Percentiles rank a stretch among this genome's conserved stretches.
These are phyloP conservation scores for Eupithecia exiguata DNA, from an alignment of 2,888 invertebrate genomes.

Conservation along the genomic window DNA sequence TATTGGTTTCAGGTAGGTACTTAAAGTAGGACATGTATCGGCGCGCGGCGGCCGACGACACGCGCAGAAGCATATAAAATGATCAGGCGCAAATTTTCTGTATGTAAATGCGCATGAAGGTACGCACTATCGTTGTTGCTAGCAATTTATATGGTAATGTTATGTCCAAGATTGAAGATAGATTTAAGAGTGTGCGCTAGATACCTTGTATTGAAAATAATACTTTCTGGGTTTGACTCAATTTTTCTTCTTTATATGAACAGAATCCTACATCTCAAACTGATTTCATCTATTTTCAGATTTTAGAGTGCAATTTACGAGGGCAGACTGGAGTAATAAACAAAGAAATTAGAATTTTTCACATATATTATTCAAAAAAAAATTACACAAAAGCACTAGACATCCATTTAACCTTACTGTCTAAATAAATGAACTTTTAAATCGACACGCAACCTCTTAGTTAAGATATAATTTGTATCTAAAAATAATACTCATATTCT, in stretches of 20 bases:
- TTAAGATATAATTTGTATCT: slow-evolving; percentile 82
- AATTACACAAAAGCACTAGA: slow-evolving; percentile 84
- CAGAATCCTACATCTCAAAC: background rate
- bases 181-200: background rate
- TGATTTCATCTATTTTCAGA: background rate
- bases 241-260: background rate
- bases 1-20: too few species aligned
- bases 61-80: background rate
- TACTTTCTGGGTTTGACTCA: background rate
- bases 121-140: background rate
- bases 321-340: slow-evolving; percentile 36
- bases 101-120: background rate
- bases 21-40: background rate
- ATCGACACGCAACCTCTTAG: slow-evolving; percentile 81
- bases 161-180: background rate
- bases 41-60: too few species aligned
- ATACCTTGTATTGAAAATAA: background rate
- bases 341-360: slow-evolving; percentile 65
- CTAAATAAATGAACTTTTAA: slow-evolving; percentile 83
- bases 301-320: background rate
- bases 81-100: background rate
- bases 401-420: slow-evolving; percentile 84
- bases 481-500: slow-evolving; percentile 82
- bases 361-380: slow-evolving; percentile 85
- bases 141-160: background rate